Base-by-base conservation (phyloP, 53 echinoderm and acorn worm genomes). In the Apostichopus leukothele region DNA sequence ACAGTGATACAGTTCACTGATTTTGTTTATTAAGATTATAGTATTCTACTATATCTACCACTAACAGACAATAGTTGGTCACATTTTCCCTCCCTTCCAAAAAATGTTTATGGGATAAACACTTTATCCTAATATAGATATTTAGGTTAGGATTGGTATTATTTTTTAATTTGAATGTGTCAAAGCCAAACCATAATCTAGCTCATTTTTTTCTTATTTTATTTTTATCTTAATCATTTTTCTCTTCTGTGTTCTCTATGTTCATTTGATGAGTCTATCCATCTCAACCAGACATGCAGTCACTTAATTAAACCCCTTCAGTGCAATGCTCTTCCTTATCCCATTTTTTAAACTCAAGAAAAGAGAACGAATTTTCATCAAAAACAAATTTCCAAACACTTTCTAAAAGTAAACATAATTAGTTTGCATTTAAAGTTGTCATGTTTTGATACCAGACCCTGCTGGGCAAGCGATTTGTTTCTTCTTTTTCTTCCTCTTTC, bases 351-450 rank as follows among this genome's bases (percentile, higher is more conserved):
- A 68, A 68, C 71, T 68, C 71, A 68, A 16, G 71, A 68, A 68
- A 25, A 76, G 25, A 76, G 74, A 76, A 76, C 76, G 51, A 76
- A 76, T 76, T 76, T 76, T 23, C 76, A 76, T 76, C 27, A 26
- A 76, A 76, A 76, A 76, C 26, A 76, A 76, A 76, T 76, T 74
- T 76, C 26, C 76, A 76, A 76, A 76, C 76, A 76, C 76, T 76
- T 76, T 76, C 76, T 76, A 76, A 76, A 76, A 76, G 76, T 76
- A 76, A 76, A 76, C 50, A 76, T 76, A 76, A 76, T 76, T 76
- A 76, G 11, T 75, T 76, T 76, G 76, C 76, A 76, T 76, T 39
- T 76, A 76, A 76, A 26, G 76, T 76, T 76, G 76, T 76, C 76
- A 76, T 76, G 76, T 76, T 76, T 76, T 76, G 76, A 76, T 76